A percentile compares a stretch with the other conserved stretches of the same genome.
Evolutionary conservation across 2,888 invertebrate species (phyloP).

Genomic region (Eupithecia vulgata): DNA sequence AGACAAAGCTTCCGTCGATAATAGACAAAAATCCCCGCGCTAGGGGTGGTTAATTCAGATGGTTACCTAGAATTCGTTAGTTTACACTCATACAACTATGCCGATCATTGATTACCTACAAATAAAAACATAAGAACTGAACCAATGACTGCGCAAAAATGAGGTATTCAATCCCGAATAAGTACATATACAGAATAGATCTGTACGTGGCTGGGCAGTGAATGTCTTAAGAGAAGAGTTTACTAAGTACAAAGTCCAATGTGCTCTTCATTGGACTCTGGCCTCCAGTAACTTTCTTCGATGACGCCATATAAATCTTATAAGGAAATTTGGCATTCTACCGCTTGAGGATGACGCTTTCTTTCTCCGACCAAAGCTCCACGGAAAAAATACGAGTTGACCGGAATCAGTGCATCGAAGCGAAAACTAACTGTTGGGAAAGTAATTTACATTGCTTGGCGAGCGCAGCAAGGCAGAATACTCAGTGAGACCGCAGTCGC

Average conservation of each 20-base stretch:
- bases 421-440: slow-evolving; percentile 81
- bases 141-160: too few species aligned
- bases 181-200: too few species aligned
- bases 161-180: too few species aligned
- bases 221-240: too few species aligned
- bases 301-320: not conserved
- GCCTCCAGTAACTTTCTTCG: not conserved
- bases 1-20: too few species aligned
- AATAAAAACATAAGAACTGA: too few species aligned
- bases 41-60: too few species aligned
- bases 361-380: slow-evolving; percentile 57
- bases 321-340: slow-evolving; percentile 6
- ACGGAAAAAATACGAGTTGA: slow-evolving; percentile 54
- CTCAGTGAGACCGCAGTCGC: slow-evolving; percentile 77
- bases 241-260: not conserved
- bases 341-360: slow-evolving; percentile 50
- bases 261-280: not conserved
- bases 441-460: slow-evolving; percentile 72
- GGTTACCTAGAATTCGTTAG: too few species aligned
- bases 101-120: too few species aligned
- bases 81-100: too few species aligned
- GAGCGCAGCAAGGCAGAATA: slow-evolving; percentile 59
- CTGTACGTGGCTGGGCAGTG: too few species aligned
- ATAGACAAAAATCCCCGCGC: too few species aligned
- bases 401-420: slow-evolving; percentile 79